Evolutionary conservation across 2,113 vertebrate genomes (phyloP), one percentile per base, ranked within the genome.

Genomic region (Bambusicola thoracicus): DNA sequence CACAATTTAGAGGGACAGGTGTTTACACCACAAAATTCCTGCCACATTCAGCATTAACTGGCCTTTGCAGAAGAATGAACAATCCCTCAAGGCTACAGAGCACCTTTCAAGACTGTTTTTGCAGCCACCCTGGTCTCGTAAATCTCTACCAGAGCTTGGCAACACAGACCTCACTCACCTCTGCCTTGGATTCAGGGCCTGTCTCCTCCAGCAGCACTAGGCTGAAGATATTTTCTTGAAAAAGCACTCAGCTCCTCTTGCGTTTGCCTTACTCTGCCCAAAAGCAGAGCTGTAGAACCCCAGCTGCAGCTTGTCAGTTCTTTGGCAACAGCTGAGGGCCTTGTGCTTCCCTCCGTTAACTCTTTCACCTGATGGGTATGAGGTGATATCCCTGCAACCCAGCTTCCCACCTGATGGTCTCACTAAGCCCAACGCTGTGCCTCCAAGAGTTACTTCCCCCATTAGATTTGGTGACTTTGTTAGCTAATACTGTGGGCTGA

Each of bases 301-400:
- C 61, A 75, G 55, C 59, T 85, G 59, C 46, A 81, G 55, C 55
- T 85, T 77, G 81, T 36, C 46, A 30, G 38, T 36, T 68, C 46
- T 94, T 91, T 66, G 73, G 76, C 75, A 76, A 77, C 61, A 93
- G 87, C 82, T 75, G 46, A 81, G 22, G 41, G 24, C 72, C 21
- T 22, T 55, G 53, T 36, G 12, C 53, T 85, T 91, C 38, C 67
- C 79, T 92, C 58, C 44, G 44, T 95, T 93, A 90, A 27, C 9
- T 3, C 49, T 36, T 2, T 1, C 0, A 3, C 34, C 68, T 0
- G 0, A 46, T 21, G 0, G 7, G 59, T 40, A 82, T 41, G 63
- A 67, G 72, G 30, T 85, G 79, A 41, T 70, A 38, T 25, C 1
- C 4, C n/a, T 55, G 55, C 62, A 66, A 85, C 79, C 29, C 2